phyloP scores from a whole-genome alignment of 2,113 vertebrate genomes.

The Rhadina sibilatrix region DNA sequence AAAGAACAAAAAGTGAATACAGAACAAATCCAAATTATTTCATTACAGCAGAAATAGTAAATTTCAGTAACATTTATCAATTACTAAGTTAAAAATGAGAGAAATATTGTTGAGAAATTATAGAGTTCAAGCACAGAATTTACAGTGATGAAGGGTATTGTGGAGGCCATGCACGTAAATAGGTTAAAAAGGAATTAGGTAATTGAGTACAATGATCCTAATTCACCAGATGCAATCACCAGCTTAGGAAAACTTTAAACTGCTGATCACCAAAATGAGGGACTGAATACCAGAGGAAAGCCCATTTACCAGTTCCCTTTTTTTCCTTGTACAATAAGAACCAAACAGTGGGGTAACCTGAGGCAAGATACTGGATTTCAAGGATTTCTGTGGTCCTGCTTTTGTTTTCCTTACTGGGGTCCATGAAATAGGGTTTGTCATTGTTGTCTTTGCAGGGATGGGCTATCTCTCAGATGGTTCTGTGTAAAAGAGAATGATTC shows the following conservation, averaged over 20 bases:
- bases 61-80: background rate
- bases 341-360: background rate
- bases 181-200: slow-evolving; percentile 55
- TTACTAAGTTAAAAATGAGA: background rate
- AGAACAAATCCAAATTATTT: background rate
- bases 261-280: background rate
- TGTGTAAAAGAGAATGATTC: background rate
- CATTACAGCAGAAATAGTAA: background rate
- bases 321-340: background rate
- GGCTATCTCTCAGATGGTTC: background rate
- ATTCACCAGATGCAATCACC: slow-evolving; percentile 1
- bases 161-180: background rate
- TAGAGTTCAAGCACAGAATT: background rate
- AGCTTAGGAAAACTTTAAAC: slow-evolving; percentile 14
- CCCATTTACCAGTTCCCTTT: background rate
- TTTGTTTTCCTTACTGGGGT: background rate
- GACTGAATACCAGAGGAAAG: background rate
- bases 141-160: background rate
- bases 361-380: background rate
- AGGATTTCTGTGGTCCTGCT: background rate
- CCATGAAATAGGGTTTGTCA: background rate
- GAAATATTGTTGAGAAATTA: background rate
- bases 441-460: background rate
- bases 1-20: background rate
- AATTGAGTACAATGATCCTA: slow-evolving; percentile 34